Conservation (phyloP, 1,140 invertebrate species). For the Tetramorium alpestre region DNA sequence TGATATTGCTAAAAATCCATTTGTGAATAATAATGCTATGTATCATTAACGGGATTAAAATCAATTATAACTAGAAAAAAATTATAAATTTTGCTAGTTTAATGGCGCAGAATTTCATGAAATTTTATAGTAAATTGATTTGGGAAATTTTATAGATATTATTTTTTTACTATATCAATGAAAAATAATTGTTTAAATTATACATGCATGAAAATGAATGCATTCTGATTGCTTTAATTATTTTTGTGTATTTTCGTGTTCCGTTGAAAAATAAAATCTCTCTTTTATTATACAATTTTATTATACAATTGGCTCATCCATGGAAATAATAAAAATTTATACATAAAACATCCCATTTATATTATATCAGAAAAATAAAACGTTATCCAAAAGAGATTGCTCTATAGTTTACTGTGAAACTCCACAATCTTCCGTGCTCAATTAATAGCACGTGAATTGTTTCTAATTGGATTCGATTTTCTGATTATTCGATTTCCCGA, state of each 20-base stretch:
- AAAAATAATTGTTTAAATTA: background rate
- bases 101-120: background rate
- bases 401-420: background rate
- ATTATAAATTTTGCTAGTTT: background rate
- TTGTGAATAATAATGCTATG: background rate
- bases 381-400: background rate
- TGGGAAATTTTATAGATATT: background rate
- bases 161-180: background rate
- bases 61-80: constrained; percentile 19
- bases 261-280: background rate
- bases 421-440: too few species aligned
- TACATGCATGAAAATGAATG: background rate
- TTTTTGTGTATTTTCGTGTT: background rate
- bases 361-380: background rate
- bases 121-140: background rate
- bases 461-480: background rate
- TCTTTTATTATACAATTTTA: background rate
- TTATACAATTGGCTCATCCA: background rate
- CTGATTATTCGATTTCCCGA: background rate
- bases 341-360: background rate
- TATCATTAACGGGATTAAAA: background rate
- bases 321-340: background rate
- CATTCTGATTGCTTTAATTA: background rate
- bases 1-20: background rate
- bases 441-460: background rate